Base-by-base conservation (phyloP, 2,797 vertebrate genomes). In the Menidia menidia region DNA sequence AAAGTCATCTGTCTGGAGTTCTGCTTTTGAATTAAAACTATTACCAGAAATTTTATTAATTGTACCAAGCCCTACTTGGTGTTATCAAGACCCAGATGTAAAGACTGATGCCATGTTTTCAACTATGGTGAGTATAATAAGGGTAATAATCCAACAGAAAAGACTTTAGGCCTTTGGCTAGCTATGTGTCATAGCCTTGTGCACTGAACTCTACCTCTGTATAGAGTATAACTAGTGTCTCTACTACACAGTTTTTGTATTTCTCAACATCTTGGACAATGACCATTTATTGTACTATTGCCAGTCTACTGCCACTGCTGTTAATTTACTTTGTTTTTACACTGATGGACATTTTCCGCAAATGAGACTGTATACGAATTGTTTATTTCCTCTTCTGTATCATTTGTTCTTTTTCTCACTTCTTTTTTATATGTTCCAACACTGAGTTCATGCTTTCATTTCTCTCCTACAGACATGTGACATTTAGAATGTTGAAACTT, bases 121-220 rank as follows among this genome's bases (percentile, higher is more conserved):
- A 47, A 56, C 50, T 18, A 5, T 30, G 60, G 32, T 11, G 61
- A 68, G 1, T 77, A 50, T 41, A 47, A 50, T 58, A 47, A 45
- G 64, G 64, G 64, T 50, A 60, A 6, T 45, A 0, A 53, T 57
- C 55, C 0, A 32, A 59, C 75, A 68, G 63, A 5, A 39, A 39
- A 63, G 47, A 87, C 55, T 87, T 84, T 88, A 80, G 83, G 88
- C 88, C 90, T 89, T 90, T 89, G 93, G 76, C 87, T 92, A 85
- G 91, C 74, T 72, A 33, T 88, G 91, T 69, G 78, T 83, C 76
- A 92, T 94, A 92, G 94, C 94, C 93, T 94, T 92, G 94, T 95
- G 93, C 95, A 95, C 96, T 96, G 95, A 95, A 95, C 93, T 96
- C 97, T 97, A 96, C 96, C 96, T 97, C 97, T 95, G 93, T 95